Evolutionary conservation across 30 jellyfish, hydroid and myxozoan genomes (phyloP).

Genomic region (Chironex yamaguchii): DNA sequence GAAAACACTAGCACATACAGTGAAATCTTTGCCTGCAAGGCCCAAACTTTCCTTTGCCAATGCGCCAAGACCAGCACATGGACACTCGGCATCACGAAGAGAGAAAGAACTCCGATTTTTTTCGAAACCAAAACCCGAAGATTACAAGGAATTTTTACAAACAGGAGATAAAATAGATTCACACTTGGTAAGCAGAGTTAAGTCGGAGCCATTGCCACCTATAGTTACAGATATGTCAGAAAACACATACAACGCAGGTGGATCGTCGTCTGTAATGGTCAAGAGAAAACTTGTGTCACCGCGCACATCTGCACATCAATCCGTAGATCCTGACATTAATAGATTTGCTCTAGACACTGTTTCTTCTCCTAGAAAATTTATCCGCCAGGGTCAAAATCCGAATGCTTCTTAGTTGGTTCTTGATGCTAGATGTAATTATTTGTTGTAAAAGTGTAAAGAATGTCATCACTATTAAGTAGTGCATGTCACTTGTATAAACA

Average conservation of each 20-base stretch:
- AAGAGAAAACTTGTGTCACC: too few species aligned
- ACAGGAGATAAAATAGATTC: slow-evolving; percentile 38
- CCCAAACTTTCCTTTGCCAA: slow-evolving; percentile 73
- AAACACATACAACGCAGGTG: too few species aligned
- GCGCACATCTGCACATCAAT: too few species aligned
- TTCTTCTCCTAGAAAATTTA: neutral
- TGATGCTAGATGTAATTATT: too few species aligned
- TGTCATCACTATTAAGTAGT: too few species aligned
- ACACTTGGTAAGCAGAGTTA: slow-evolving; percentile 48
- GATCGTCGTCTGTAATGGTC: too few species aligned
- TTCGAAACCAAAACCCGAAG: slow-evolving; percentile 77
- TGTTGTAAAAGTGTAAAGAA: too few species aligned
- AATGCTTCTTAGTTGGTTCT: too few species aligned
- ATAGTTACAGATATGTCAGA: slow-evolving; percentile 41
- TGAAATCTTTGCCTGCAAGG: slow-evolving; percentile 39
- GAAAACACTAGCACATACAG: slow-evolving; percentile 60
- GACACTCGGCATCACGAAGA: slow-evolving; percentile 78
- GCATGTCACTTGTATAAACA: too few species aligned
- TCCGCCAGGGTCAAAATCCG: neutral
- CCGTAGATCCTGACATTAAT: neutral
- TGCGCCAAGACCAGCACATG: slow-evolving; percentile 79
- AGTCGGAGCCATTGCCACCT: slow-evolving; percentile 90
- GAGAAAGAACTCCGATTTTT: slow-evolving; percentile 59
- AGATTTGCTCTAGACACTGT: neutral
- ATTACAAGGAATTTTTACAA: slow-evolving; percentile 77